A percentile compares a stretch with the other conserved stretches of the same genome.
Evolutionary conservation across 2,888 invertebrate species (phyloP).

Genomic region (Yponomeuta malinellus): DNA sequence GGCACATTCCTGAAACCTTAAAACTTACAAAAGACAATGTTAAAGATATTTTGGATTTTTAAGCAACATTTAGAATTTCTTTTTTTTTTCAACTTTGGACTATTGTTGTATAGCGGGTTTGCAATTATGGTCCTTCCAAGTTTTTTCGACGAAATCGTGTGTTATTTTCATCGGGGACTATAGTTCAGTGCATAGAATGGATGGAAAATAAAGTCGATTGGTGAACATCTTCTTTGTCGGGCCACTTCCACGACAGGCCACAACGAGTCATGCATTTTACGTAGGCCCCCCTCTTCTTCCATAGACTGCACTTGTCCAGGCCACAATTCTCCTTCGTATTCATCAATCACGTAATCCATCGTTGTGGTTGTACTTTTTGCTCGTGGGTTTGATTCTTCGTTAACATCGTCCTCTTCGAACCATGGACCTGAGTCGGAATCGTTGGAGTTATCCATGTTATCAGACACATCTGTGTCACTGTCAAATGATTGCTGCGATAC

Average conservation of each 20-base stretch:
- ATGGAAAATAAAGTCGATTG: neutral
- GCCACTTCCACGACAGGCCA: neutral
- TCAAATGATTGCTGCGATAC: neutral
- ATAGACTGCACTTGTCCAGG: neutral
- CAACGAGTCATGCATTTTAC: slow-evolving; percentile 2
- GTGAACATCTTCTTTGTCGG: neutral
- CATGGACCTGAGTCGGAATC: slow-evolving; percentile 4
- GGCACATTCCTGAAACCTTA: neutral
- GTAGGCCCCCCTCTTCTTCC: slow-evolving; percentile 4
- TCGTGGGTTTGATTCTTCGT: slow-evolving; percentile 4
- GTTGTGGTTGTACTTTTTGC: neutral
- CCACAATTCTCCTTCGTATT: slow-evolving; percentile 4
- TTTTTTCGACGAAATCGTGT: neutral
- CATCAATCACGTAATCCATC: neutral
- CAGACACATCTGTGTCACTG: neutral
- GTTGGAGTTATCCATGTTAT: neutral
- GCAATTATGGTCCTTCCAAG: neutral
- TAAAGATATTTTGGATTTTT: neutral
- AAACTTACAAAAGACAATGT: neutral
- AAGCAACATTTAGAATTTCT: neutral
- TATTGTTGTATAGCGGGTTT: neutral
- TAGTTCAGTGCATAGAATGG: neutral
- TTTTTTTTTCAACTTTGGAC: neutral
- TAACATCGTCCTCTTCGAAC: neutral
- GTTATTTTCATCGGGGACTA: neutral